Conservation (phyloP, 2,888 invertebrate genomes). For the Eristalis intricaria region DNA sequence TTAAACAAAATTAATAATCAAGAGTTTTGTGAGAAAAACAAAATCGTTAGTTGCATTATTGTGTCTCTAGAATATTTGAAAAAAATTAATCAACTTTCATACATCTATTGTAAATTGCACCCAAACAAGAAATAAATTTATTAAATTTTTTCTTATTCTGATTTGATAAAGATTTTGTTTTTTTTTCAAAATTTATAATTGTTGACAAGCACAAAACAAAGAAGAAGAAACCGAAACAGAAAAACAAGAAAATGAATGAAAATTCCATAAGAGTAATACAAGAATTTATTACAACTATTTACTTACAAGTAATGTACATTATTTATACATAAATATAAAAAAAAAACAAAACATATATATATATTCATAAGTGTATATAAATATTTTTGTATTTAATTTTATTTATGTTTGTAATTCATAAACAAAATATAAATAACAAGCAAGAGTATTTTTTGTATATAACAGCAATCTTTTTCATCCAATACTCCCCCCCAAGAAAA, state of each 20-base stretch:
- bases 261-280: slow-evolving; percentile 41
- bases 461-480: slow-evolving; percentile 41
- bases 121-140: background rate
- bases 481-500: background rate
- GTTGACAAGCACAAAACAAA: slow-evolving; percentile 65
- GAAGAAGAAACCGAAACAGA: slow-evolving; percentile 1
- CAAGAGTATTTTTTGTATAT: slow-evolving; percentile 63
- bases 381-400: slow-evolving; percentile 71
- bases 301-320: slow-evolving; percentile 67
- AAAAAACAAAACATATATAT: slow-evolving; percentile 11
- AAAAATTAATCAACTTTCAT: slow-evolving; percentile 16
- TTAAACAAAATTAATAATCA: slow-evolving; percentile 40
- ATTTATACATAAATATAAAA: slow-evolving; percentile 48
- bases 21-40: slow-evolving; percentile 50
- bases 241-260: slow-evolving; percentile 12
- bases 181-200: slow-evolving; percentile 43
- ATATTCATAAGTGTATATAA: slow-evolving; percentile 68
- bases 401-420: slow-evolving; percentile 59
- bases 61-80: slow-evolving; percentile 49
- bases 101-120: slow-evolving; percentile 54
- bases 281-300: slow-evolving; percentile 60
- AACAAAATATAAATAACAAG: slow-evolving; percentile 24
- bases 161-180: background rate
- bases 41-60: slow-evolving; percentile 60
- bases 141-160: background rate